Conservation (phyloP, 2,113 vertebrate species). For the Aptenodytes forsteri region DNA sequence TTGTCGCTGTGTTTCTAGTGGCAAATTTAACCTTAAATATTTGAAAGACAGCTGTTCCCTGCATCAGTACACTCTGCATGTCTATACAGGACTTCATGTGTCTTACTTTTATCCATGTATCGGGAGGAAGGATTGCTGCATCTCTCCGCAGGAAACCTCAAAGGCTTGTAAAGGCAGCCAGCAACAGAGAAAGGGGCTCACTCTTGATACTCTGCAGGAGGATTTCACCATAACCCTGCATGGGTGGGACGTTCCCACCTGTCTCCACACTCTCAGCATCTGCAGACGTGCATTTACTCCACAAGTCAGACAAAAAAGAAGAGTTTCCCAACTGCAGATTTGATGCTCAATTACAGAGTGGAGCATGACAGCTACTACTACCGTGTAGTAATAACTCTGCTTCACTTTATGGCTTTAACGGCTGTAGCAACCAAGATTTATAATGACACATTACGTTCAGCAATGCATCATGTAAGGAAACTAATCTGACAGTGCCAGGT, state of each 20-base stretch:
- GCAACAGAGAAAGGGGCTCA: neutral
- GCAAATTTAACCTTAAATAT: neutral
- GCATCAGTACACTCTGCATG: neutral
- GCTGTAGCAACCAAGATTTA: constrained; percentile 32
- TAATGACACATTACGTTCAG: neutral
- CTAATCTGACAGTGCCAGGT: constrained; percentile 36
- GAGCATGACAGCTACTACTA: constrained; percentile 6
- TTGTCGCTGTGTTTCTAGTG: neutral
- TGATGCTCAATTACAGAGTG: constrained; percentile 37
- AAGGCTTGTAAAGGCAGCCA: neutral
- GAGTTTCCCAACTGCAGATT: neutral
- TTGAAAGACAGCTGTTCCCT: neutral
- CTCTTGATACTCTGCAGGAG: neutral
- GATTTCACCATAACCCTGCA: neutral
- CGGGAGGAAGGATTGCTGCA: neutral
- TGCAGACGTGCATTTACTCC: neutral
- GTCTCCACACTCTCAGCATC: neutral
- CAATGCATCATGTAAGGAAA: neutral
- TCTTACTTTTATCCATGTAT: neutral
- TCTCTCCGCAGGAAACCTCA: neutral
- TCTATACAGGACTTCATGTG: rapidly evolving
- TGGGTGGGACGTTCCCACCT: neutral
- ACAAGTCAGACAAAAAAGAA: neutral
- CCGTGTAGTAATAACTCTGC: neutral
- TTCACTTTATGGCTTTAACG: constrained; percentile 32